These are phyloP conservation scores for Tipula vernalis DNA, from an alignment of 2,888 invertebrate species.

Conservation along the genomic window DNA sequence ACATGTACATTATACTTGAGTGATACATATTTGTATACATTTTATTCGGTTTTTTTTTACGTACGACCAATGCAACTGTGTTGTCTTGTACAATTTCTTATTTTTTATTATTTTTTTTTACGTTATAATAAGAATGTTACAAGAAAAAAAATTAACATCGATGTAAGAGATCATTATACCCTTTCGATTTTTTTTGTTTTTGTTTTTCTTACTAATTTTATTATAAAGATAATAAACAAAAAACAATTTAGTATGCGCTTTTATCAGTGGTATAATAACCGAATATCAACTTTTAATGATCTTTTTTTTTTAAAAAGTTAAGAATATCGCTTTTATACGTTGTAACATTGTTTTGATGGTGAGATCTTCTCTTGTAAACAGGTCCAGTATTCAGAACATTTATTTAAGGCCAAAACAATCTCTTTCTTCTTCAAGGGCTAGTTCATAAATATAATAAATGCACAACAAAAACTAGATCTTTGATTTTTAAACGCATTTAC, in stretches of 20 bases:
- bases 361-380: neutral
- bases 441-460: neutral
- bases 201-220: neutral
- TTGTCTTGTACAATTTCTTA: conserved; percentile 4
- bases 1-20: neutral
- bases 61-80: neutral
- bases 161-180: neutral
- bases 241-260: neutral
- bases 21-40: neutral
- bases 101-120: neutral
- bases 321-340: neutral
- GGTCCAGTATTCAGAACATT: neutral
- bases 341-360: neutral
- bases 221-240: neutral
- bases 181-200: neutral
- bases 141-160: neutral
- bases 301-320: neutral
- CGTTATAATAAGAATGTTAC: neutral
- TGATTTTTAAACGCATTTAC: neutral
- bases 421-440: neutral
- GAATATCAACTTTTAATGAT: neutral
- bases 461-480: neutral
- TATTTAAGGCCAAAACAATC: neutral
- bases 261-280: neutral
- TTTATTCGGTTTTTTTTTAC: neutral